Percentiles rank a stretch among this genome's conserved stretches.
Conservation (phyloP, 2,797 vertebrate genomes). For the Masticophis lateralis region DNA sequence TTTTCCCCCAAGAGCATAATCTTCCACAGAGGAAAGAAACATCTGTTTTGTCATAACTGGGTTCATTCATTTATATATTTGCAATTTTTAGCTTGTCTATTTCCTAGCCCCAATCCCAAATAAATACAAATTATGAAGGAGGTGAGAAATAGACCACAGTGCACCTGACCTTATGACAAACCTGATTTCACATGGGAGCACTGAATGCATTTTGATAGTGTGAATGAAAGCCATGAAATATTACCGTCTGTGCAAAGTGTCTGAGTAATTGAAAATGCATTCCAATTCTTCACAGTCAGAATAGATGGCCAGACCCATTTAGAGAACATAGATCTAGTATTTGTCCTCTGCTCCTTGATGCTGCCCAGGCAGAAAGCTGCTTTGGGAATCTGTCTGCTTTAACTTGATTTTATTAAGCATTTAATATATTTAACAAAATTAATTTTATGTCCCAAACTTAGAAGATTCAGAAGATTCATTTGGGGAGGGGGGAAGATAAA, state of each 20-base stretch:
- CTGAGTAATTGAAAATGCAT: slow-evolving; percentile 10
- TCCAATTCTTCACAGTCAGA: neutral
- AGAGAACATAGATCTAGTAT: neutral
- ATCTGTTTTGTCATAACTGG: neutral
- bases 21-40: neutral
- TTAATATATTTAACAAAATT: neutral
- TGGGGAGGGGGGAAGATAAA: too few species aligned
- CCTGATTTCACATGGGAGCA: neutral
- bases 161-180: neutral
- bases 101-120: neutral
- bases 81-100: neutral
- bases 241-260: neutral
- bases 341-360: neutral
- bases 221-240: slow-evolving; percentile 3
- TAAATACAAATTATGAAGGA: neutral
- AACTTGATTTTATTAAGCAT: neutral
- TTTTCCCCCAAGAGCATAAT: neutral
- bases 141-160: neutral
- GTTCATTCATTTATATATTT: neutral
- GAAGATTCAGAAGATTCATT: neutral
- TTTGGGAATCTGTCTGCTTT: neutral
- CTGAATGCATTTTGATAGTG: slow-evolving; percentile 4
- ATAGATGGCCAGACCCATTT: neutral
- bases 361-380: neutral
- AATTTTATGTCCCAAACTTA: neutral